Evolutionary conservation across 1,140 invertebrate species (phyloP).

Genomic region (Parapsyche elsis): DNA sequence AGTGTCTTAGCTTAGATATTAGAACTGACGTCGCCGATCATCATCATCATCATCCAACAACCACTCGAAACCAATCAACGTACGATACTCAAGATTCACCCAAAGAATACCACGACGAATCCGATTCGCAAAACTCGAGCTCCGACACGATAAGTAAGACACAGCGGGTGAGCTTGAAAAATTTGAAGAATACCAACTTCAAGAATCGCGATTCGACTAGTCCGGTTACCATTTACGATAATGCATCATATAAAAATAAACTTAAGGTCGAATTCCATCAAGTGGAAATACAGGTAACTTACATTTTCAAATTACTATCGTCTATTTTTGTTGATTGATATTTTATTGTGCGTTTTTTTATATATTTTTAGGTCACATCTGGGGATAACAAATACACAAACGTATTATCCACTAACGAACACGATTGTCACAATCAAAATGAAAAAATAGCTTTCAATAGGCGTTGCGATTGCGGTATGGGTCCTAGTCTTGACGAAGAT

Average conservation of each 20-base stretch:
- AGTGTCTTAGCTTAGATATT: constrained; percentile 39
- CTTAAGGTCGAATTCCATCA: constrained; percentile 56
- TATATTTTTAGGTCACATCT: constrained; percentile 59
- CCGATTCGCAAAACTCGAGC: neutral
- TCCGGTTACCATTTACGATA: neutral
- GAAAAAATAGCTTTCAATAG: neutral
- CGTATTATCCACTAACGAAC: constrained; percentile 28
- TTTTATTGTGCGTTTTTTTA: neutral
- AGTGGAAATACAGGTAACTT: constrained; percentile 65
- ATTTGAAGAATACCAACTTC: constrained; percentile 17
- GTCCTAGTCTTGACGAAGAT: constrained; percentile 36
- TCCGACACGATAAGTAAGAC: constrained; percentile 7
- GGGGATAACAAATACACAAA: constrained; percentile 57
- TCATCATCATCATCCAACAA: neutral
- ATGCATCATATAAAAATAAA: neutral
- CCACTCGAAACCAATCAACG: neutral
- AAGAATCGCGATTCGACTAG: neutral
- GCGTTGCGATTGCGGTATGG: constrained; percentile 37
- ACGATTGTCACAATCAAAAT: neutral
- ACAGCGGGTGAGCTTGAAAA: constrained; percentile 23
- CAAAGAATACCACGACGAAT: constrained; percentile 19
- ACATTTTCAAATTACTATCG: neutral
- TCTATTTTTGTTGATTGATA: neutral
- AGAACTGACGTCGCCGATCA: neutral
- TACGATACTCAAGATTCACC: neutral